Conservation (phyloP, 2,113 vertebrate species). For the Lota lota region DNA sequence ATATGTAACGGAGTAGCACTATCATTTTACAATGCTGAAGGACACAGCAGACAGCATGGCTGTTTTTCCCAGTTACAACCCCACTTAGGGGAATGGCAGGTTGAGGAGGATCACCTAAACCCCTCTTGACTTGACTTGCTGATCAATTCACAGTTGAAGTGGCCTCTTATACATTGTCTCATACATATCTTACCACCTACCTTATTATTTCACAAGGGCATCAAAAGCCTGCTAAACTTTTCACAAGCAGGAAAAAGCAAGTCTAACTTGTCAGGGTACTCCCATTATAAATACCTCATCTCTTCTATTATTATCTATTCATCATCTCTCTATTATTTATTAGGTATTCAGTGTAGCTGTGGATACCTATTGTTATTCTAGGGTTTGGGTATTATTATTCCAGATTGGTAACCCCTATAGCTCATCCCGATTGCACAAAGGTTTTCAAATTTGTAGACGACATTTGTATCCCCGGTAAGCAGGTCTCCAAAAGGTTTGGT, state of each 20-base stretch:
- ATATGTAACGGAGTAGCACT: too few species aligned
- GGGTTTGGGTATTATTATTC: too few species aligned
- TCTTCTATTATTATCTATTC: too few species aligned
- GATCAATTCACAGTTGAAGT: not conserved
- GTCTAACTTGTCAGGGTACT: conserved; percentile 26
- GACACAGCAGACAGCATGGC: conserved; percentile 36
- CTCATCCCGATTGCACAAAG: too few species aligned
- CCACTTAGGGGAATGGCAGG: conserved; percentile 50
- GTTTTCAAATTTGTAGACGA: too few species aligned
- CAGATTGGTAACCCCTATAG: too few species aligned
- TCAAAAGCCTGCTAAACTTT: conserved; percentile 37
- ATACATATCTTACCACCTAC: conserved; percentile 1
- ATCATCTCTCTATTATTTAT: too few species aligned
- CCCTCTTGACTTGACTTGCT: conserved; percentile 33
- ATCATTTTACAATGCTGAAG: conserved; percentile 45
- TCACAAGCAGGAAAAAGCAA: conserved; percentile 39
- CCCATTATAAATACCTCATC: too few species aligned
- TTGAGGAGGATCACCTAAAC: conserved; percentile 37
- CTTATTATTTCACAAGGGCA: conserved; percentile 21
- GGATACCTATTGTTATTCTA: too few species aligned
- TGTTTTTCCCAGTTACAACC: conserved; percentile 31
- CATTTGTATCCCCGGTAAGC: too few species aligned
- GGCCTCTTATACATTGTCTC: conserved; percentile 5
- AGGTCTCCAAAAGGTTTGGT: too few species aligned
- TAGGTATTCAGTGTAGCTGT: too few species aligned